Evolutionary conservation across 2,113 vertebrate species (phyloP).

Genomic region (Daubentonia madagascariensis): DNA sequence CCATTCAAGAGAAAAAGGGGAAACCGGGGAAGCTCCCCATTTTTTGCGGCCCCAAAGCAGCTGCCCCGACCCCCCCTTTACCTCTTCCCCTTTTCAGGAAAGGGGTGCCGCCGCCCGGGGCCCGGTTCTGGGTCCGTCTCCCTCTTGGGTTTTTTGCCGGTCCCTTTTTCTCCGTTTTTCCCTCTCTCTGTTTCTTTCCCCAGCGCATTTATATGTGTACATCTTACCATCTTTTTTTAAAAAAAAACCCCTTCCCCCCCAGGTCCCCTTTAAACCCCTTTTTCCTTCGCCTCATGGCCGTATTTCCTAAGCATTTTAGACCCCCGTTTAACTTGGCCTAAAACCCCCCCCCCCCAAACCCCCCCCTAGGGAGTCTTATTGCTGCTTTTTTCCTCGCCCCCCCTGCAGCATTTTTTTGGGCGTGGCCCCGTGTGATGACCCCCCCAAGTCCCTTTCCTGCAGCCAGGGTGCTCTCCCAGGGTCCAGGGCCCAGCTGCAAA

Average conservation of each 20-base stretch:
- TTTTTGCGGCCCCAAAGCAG: neutral
- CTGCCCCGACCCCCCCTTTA: neutral
- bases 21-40: neutral
- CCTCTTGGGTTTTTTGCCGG: neutral
- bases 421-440: neutral
- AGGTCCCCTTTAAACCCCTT: rapidly evolving
- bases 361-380: no score
- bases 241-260: neutral
- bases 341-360: no score
- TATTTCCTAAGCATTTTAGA: neutral
- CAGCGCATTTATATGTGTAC: neutral
- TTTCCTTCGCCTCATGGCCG: neutral
- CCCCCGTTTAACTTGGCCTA: neutral
- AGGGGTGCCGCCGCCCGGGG: rapidly evolving
- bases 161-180: neutral
- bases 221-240: neutral
- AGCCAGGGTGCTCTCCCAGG: neutral
- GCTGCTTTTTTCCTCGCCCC: no score
- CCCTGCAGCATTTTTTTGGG: no score
- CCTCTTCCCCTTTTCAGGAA: neutral
- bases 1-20: neutral
- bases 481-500: neutral
- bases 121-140: no score
- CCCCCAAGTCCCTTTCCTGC: no score
- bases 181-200: neutral